Evolutionary conservation across 1,140 invertebrate species (phyloP).

Genomic region (Brachionus rubens): DNA sequence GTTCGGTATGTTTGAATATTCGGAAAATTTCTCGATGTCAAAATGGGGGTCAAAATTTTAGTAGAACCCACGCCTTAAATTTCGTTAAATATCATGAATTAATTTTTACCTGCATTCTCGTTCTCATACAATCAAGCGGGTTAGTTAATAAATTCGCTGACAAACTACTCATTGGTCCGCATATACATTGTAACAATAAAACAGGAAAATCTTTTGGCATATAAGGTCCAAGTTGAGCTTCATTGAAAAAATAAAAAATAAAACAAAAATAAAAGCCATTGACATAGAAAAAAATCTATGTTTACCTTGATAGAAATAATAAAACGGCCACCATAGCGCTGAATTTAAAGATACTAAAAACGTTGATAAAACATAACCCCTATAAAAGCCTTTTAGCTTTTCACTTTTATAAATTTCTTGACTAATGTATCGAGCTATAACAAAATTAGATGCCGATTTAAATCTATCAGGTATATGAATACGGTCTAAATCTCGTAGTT

Average conservation of each 20-base stretch:
- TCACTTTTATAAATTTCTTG: conserved; percentile 72
- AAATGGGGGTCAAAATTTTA: too few relatives aligned
- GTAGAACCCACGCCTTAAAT: too few relatives aligned
- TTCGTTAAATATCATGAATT: too few relatives aligned
- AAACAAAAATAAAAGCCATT: too few relatives aligned
- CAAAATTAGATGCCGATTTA: conserved; percentile 48
- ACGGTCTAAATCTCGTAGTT: conserved; percentile 31
- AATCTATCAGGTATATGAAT: conserved; percentile 28
- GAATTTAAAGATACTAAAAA: conserved; percentile 90
- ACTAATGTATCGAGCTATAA: conserved; percentile 63
- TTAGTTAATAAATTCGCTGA: conserved; percentile 90
- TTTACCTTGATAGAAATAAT: conserved; percentile 77
- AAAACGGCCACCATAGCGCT: conserved; percentile 92
- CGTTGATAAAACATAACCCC: conserved; percentile 82
- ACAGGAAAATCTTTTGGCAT: conserved; percentile 75
- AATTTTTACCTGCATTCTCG: conserved; percentile 73
- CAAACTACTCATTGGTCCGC: conserved; percentile 82
- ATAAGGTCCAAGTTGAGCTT: conserved; percentile 67
- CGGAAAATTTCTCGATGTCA: too few relatives aligned
- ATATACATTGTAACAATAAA: conserved; percentile 78
- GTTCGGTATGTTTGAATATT: too few relatives aligned
- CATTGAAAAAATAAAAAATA: not conserved
- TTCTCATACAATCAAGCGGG: conserved; percentile 84
- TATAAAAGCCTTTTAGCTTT: conserved; percentile 81
- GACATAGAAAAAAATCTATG: too few relatives aligned